phyloP scores from a whole-genome alignment of 2,113 vertebrate species.

The Acrocephalus arundinaceus region DNA sequence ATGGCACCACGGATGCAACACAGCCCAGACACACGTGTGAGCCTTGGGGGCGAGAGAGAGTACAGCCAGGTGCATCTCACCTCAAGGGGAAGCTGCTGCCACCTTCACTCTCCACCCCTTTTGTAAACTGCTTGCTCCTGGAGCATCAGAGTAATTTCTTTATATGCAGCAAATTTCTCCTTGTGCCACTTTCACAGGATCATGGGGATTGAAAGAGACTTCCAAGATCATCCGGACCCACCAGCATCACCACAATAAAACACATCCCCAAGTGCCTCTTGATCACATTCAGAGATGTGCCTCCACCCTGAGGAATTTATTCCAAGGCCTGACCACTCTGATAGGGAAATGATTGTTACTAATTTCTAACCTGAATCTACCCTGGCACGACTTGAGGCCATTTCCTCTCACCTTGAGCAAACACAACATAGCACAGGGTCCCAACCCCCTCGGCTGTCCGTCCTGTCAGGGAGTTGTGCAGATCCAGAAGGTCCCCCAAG shows the following conservation, averaged over 20 bases:
- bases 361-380: background rate
- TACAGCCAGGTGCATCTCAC: too few relatives aligned
- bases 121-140: accelerated
- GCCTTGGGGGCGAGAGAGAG: background rate
- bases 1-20: accelerated
- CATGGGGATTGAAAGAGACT: background rate
- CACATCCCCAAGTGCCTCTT: background rate
- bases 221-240: background rate
- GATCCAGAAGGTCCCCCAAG: background rate
- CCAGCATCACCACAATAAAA: background rate
- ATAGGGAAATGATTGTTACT: accelerated
- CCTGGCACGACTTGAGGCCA: background rate
- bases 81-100: background rate
- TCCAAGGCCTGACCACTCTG: background rate
- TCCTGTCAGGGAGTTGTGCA: background rate
- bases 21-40: accelerated
- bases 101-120: background rate
- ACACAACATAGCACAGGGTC: background rate
- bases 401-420: background rate
- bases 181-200: background rate
- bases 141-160: background rate
- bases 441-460: background rate
- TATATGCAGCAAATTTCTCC: too few relatives aligned
- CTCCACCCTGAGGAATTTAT: background rate
- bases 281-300: background rate